Conservation (phyloP, 2,797 vertebrate genomes). For the Botia kubotai region DNA sequence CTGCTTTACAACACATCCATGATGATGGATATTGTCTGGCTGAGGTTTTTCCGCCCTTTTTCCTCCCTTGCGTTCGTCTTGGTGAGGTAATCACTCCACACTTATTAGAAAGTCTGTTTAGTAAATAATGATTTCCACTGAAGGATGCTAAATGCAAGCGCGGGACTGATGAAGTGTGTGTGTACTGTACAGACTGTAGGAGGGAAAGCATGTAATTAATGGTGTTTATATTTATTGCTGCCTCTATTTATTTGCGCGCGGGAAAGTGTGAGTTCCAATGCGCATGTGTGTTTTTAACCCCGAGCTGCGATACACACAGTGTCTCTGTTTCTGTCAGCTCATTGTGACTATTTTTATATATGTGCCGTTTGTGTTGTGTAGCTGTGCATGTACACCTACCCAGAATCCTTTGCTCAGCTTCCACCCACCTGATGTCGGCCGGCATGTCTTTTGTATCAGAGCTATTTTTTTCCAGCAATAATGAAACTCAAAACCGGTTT, state of each 20-base stretch:
- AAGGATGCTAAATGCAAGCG: conserved; percentile 66
- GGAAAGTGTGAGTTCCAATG: conserved; percentile 12
- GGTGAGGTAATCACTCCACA: conserved; percentile 79
- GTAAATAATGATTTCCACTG: conserved; percentile 84
- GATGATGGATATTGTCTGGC: conserved; percentile 83
- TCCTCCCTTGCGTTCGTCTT: conserved; percentile 72
- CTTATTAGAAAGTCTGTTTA: conserved; percentile 85
- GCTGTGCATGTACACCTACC: neutral
- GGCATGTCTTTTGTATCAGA: neutral
- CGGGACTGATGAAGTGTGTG: conserved; percentile 62
- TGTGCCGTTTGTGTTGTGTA: neutral
- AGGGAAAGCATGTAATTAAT: conserved; percentile 41
- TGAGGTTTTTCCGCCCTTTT: conserved; percentile 69
- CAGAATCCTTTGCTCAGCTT: conserved; percentile 18
- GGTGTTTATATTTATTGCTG: conserved; percentile 43
- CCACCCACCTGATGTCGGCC: neutral
- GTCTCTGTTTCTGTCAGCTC: conserved; percentile 16
- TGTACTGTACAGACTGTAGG: neutral
- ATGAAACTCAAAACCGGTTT: neutral
- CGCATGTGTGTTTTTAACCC: conserved; percentile 14
- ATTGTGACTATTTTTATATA: conserved; percentile 13
- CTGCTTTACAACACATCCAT: conserved; percentile 75
- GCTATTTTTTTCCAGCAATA: neutral
- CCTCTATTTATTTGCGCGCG: conserved; percentile 41
- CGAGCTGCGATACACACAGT: conserved; percentile 16